Base-by-base conservation (phyloP, 2,113 vertebrate species). In the Cavia aperea region DNA sequence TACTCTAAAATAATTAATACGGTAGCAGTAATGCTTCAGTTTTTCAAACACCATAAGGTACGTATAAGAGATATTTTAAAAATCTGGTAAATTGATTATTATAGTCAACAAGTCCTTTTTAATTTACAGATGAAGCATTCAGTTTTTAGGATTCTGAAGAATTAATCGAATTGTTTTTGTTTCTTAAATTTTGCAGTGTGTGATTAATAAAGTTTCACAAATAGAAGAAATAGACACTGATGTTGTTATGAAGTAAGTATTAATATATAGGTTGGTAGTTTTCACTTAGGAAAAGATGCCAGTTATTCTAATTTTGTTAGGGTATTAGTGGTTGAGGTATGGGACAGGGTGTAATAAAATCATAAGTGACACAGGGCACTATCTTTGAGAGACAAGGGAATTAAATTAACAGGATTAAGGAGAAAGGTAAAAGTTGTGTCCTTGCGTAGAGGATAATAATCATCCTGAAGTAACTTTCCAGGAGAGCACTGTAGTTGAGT, bases 151-250 rank as follows among this genome's bases (percentile, higher is more conserved):
- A 92, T 96, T 97, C 92, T 94, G 92, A 96, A 92, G 75, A 97
- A 96, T 97, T 92, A 96, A 95, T 97, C 56, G 95, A 82, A 92
- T 83, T 82, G 21, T 84, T 70, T 86, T 95, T 90, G 0, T 95
- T 96, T 96, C 87, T 95, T 95, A 95, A 96, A 96, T 94, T 96
- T 97, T 96, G 24, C 98, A 99, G 99, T 98, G 98, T 97, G 98
- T 99, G 92, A 97, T 98, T 90, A 98, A 98, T 92, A 98, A 97
- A 12, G 97, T 99, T 96, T 98, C 98, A 39, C 97, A 98, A 96
- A 98, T 98, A 83, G 98, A 99, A 97, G 99, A 99, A 93, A 98
- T 99, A 89, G 98, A 99, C 97, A 97, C 98, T 81, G 98, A 99
- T 96, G 97, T 98, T 89, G 97, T 98, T 87, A 96, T 98, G 63